Conservation (phyloP, 2,797 vertebrate genomes). For the Pelodytes ibericus region DNA sequence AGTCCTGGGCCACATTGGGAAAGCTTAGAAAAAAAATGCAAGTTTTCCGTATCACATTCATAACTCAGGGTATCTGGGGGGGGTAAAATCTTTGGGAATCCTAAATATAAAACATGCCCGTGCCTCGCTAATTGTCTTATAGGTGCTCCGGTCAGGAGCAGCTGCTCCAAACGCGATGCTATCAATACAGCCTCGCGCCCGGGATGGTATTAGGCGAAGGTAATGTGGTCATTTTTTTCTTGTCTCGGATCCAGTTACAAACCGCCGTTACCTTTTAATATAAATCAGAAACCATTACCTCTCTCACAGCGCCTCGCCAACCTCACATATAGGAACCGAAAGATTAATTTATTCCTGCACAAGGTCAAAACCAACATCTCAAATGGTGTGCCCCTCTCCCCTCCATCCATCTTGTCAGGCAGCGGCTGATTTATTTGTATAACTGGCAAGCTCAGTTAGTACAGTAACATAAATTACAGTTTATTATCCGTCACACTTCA, state of each 20-base stretch:
- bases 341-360: conserved; percentile 38
- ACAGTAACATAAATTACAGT: conserved; percentile 38
- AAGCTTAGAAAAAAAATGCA: too few relatives aligned
- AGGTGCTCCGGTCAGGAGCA: too few relatives aligned
- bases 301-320: not conserved
- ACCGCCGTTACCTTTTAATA: conserved; percentile 9
- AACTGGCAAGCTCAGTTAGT: conserved; percentile 46
- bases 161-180: too few relatives aligned
- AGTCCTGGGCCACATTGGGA: too few relatives aligned
- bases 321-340: conserved; percentile 5
- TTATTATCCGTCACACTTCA: conserved; percentile 38
- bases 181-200: too few relatives aligned
- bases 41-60: too few relatives aligned
- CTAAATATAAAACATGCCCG: too few relatives aligned
- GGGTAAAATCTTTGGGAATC: too few relatives aligned
- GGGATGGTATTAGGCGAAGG: too few relatives aligned
- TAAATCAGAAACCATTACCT: not conserved
- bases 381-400: not conserved
- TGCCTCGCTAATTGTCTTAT: too few relatives aligned
- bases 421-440: conserved; percentile 44
- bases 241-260: not conserved
- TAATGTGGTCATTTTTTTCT: not conserved
- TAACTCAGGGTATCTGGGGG: too few relatives aligned
- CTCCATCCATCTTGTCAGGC: conserved; percentile 35
- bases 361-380: conserved; percentile 50